phyloP scores from a whole-genome alignment of 1,140 invertebrate genomes.

The Drosophila hydei region DNA sequence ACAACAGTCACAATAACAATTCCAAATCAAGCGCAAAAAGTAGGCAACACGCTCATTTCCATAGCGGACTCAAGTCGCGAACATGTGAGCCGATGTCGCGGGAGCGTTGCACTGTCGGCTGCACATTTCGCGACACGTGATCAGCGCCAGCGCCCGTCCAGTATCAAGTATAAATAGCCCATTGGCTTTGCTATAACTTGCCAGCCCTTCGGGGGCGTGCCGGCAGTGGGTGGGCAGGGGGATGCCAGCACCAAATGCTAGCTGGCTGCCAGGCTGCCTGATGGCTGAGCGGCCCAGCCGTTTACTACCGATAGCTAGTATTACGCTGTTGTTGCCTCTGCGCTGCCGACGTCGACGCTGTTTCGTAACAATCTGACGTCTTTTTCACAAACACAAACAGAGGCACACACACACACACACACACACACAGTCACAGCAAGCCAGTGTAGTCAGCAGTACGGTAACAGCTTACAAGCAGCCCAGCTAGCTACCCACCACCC shows the following conservation, averaged over 20 bases:
- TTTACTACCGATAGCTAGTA: constrained; percentile 35
- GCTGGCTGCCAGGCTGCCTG: too few relatives aligned
- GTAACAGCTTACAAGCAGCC: constrained; percentile 5
- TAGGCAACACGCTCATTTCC: constrained; percentile 66
- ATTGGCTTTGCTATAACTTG: constrained; percentile 48
- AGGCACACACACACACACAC: not conserved
- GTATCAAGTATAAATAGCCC: constrained; percentile 67
- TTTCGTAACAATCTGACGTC: constrained; percentile 68
- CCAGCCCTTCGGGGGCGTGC: constrained; percentile 24
- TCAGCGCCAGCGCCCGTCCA: constrained; percentile 40
- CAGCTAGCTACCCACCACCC: too few relatives aligned
- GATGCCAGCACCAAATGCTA: too few relatives aligned
- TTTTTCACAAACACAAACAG: not conserved
- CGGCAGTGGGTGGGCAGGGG: not conserved
- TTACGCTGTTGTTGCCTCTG: constrained; percentile 52
- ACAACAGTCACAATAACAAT: constrained; percentile 3
- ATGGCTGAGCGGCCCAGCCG: not conserved
- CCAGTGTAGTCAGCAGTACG: constrained; percentile 24
- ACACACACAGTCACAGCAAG: not conserved
- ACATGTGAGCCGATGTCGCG: constrained; percentile 68
- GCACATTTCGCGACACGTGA: constrained; percentile 75
- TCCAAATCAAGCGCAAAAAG: constrained; percentile 44
- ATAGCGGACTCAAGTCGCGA: constrained; percentile 69
- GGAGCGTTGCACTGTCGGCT: constrained; percentile 71
- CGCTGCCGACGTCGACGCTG: constrained; percentile 25